Conservation (phyloP, 2,113 vertebrate genomes). For the Tachuris rubrigastra region DNA sequence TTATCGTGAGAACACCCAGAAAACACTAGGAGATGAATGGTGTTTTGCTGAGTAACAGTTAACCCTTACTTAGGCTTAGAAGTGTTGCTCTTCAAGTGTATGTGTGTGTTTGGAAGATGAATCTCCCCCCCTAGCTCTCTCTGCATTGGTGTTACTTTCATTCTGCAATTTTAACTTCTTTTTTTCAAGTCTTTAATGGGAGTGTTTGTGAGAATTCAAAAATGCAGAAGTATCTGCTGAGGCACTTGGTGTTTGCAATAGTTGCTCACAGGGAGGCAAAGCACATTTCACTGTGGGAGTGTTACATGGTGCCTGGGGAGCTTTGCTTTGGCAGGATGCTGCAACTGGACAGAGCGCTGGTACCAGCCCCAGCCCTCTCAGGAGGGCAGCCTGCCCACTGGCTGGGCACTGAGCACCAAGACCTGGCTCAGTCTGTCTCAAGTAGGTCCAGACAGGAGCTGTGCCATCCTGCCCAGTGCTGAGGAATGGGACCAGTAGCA, state of each 20-base stretch:
- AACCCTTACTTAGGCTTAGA: background rate
- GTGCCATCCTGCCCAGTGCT: fast-evolving
- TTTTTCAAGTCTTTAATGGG: background rate
- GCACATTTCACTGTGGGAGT: fast-evolving
- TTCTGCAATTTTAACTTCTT: background rate
- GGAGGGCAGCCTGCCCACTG: background rate
- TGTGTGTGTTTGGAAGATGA: background rate
- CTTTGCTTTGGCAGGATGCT: background rate
- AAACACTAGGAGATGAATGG: background rate
- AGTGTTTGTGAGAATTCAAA: background rate
- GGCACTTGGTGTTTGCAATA: background rate
- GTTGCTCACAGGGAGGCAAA: fast-evolving
- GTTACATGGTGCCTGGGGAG: fast-evolving
- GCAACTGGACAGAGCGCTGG: fast-evolving
- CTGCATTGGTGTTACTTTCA: background rate
- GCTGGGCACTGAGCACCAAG: fast-evolving
- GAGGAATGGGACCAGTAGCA: background rate
- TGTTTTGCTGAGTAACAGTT: background rate
- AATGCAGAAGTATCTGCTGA: background rate
- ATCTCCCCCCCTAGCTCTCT: background rate
- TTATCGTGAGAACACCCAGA: background rate
- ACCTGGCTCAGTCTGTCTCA: fast-evolving
- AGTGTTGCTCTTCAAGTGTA: background rate
- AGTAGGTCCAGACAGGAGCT: too few species aligned
- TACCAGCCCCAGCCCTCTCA: fast-evolving